These are phyloP conservation scores for Echinometra lucunter DNA, from an alignment of 53 echinoderm and acorn worm genomes.

Conservation along the genomic window DNA sequence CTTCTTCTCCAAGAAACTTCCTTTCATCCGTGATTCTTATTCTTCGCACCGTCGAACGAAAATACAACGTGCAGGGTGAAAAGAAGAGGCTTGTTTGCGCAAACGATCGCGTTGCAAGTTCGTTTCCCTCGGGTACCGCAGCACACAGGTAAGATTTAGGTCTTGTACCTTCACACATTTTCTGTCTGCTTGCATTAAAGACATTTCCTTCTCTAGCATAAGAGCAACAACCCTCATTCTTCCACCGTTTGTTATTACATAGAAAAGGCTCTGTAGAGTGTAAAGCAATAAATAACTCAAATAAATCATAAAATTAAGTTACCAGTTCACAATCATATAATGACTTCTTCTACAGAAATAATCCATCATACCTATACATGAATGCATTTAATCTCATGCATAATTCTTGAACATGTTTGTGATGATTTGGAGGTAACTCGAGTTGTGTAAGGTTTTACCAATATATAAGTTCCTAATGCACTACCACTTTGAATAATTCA, in stretches of 20 bases:
- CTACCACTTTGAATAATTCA: too few relatives aligned
- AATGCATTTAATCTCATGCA: too few relatives aligned
- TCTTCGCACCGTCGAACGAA: slow-evolving; percentile 48
- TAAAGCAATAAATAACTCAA: neutral
- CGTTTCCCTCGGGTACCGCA: neutral
- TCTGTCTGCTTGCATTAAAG: neutral
- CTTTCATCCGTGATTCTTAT: slow-evolving; percentile 24
- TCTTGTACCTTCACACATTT: neutral
- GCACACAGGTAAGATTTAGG: slow-evolving; percentile 16
- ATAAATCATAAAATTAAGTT: too few relatives aligned
- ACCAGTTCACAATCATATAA: too few relatives aligned
- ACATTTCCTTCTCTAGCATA: neutral
- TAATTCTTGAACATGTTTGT: too few relatives aligned
- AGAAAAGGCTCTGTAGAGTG: neutral
- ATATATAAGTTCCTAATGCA: too few relatives aligned
- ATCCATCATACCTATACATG: too few relatives aligned
- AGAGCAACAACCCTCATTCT: too few relatives aligned
- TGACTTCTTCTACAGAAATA: too few relatives aligned
- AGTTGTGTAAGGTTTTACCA: too few relatives aligned
- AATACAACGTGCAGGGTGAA: slow-evolving; percentile 41
- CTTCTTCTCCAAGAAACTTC: slow-evolving; percentile 16
- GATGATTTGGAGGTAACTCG: too few relatives aligned
- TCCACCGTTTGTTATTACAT: neutral
- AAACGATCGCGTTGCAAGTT: slow-evolving; percentile 50
- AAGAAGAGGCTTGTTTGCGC: slow-evolving; percentile 38